These are phyloP conservation scores for Babylonia areolata DNA, from an alignment of 1,140 invertebrate genomes.

Conservation along the genomic window DNA sequence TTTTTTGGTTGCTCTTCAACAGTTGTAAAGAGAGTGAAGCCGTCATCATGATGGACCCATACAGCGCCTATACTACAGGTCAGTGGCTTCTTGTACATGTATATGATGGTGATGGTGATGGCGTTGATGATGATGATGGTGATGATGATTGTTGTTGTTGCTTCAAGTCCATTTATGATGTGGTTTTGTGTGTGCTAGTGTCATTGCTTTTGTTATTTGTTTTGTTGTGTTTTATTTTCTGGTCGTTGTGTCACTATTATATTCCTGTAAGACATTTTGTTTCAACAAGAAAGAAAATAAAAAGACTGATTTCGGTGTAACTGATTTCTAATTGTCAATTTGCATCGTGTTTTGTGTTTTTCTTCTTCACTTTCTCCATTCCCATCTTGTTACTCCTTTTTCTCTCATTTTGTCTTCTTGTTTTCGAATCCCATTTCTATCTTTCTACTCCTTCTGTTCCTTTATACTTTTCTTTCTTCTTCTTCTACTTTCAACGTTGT, in stretches of 20 bases:
- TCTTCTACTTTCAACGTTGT: not conserved
- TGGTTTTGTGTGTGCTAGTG: not conserved
- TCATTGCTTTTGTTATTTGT: not conserved
- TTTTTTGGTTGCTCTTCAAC: too few relatives aligned
- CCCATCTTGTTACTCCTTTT: not conserved
- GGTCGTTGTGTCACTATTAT: not conserved
- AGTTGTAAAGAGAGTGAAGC: not conserved
- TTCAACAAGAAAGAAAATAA: too few relatives aligned
- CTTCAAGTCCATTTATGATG: too few relatives aligned
- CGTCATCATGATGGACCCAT: slow-evolving; percentile 11
- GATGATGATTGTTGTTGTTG: too few relatives aligned
- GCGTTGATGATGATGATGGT: too few relatives aligned
- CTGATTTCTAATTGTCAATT: not conserved
- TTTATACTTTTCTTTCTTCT: not conserved
- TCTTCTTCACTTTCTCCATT: too few relatives aligned
- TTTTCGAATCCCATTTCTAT: not conserved
- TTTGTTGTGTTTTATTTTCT: not conserved
- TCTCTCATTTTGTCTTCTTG: not conserved
- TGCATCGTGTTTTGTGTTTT: too few relatives aligned
- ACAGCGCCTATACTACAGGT: slow-evolving; percentile 1
- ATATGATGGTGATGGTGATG: not conserved
- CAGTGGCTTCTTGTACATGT: not conserved
- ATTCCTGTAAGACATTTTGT: not conserved
- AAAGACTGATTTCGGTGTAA: too few relatives aligned
- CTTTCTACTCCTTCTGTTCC: not conserved